Evolutionary conservation across 2,888 invertebrate species (phyloP).

Genomic region (Dicyrtomina minuta): DNA sequence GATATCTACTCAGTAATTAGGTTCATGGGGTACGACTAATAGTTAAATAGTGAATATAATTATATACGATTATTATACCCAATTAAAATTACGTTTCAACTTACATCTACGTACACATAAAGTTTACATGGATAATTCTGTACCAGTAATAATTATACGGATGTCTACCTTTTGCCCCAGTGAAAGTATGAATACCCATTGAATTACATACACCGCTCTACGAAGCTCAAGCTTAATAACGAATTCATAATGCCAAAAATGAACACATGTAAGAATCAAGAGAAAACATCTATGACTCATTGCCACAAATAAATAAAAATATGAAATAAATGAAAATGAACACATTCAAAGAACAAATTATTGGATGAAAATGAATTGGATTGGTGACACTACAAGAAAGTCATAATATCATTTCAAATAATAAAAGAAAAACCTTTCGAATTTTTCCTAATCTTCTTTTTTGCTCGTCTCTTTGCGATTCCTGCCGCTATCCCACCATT

Average conservation of each 20-base stretch:
- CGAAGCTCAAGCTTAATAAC: slow-evolving; percentile 52
- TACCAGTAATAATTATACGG: neutral
- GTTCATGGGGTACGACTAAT: neutral
- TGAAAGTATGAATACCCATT: neutral
- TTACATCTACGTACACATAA: neutral
- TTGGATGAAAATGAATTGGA: too few relatives aligned
- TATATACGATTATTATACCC: neutral
- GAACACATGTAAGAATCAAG: slow-evolving; percentile 12
- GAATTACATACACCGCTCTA: slow-evolving; percentile 39
- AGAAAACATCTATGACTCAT: slow-evolving; percentile 1
- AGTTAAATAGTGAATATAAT: neutral
- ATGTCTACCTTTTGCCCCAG: neutral
- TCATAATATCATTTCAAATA: neutral
- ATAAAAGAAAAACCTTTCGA: slow-evolving; percentile 30
- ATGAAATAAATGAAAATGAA: neutral
- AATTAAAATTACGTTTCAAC: neutral
- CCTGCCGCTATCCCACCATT: slow-evolving; percentile 13
- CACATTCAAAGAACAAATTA: neutral
- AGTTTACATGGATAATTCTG: neutral
- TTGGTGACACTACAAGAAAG: too few relatives aligned
- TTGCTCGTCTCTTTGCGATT: slow-evolving; percentile 28
- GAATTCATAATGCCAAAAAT: slow-evolving; percentile 22
- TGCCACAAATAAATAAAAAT: slow-evolving; percentile 23
- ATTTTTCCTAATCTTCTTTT: slow-evolving; percentile 32
- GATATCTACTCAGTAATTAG: slow-evolving; percentile 12